Percentiles rank a stretch among this genome's conserved stretches.
Evolutionary conservation across 2,113 vertebrate genomes (phyloP).

Genomic region (Stomatorhinus ivindoensis): DNA sequence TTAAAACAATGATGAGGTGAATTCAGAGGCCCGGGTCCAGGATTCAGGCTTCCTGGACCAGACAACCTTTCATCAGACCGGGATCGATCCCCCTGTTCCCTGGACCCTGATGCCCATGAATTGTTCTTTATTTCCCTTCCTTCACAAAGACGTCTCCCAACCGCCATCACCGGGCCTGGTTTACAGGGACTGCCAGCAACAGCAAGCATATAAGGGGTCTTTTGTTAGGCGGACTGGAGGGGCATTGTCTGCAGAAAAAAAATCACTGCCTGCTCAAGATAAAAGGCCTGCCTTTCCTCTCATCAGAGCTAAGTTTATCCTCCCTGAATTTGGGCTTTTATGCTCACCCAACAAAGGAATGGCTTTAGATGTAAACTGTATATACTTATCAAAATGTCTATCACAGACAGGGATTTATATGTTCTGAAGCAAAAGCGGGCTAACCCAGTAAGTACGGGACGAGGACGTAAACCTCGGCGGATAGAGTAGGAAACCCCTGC

Average conservation of each 20-base stretch:
- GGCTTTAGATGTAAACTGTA: constrained; percentile 37
- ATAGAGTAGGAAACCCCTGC: not conserved
- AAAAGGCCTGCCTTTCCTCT: constrained; percentile 46
- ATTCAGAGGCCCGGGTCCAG: not conserved
- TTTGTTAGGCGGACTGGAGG: constrained; percentile 50
- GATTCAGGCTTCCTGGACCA: not conserved
- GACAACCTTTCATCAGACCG: constrained; percentile 2
- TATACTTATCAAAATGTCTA: constrained; percentile 42
- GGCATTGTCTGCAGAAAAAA: constrained; percentile 34
- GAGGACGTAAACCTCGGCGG: not conserved
- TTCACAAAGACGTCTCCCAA: constrained; percentile 41
- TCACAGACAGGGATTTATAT: constrained; percentile 31
- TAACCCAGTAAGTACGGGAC: not conserved
- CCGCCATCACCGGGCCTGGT: constrained; percentile 38
- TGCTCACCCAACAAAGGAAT: constrained; percentile 41
- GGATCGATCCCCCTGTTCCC: constrained; percentile 12
- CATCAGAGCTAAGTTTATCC: constrained; percentile 56
- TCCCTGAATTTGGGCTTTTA: constrained; percentile 43
- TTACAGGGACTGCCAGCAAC: constrained; percentile 36
- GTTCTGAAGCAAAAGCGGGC: constrained; percentile 17
- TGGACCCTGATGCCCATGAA: constrained; percentile 38
- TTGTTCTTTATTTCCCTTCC: constrained; percentile 56
- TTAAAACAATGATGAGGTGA: not conserved
- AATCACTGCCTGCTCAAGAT: constrained; percentile 20
- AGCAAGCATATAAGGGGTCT: constrained; percentile 51